Conservation (phyloP, 2,888 invertebrate species). For the Cantharis rufa region DNA sequence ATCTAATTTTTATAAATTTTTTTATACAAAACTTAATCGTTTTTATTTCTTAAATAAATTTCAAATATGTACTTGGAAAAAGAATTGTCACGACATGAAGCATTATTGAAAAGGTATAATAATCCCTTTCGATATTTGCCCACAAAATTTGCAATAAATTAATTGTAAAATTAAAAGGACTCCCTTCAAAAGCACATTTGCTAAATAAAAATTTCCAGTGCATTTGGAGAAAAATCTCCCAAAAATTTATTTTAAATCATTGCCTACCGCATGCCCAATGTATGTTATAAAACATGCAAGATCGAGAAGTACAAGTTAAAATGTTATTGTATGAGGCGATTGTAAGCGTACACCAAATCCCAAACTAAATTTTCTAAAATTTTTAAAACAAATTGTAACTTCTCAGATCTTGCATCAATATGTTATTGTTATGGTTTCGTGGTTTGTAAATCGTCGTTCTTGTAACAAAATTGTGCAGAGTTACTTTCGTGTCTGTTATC, state of each 20-base stretch:
- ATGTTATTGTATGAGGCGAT: conserved; percentile 13
- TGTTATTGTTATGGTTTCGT: conserved; percentile 48
- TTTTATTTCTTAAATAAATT: background rate
- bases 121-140: background rate
- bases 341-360: conserved; percentile 39
- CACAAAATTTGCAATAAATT: background rate
- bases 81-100: background rate
- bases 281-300: background rate
- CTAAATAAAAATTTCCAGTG: background rate
- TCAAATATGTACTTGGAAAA: background rate
- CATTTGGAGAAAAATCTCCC: background rate
- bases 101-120: background rate
- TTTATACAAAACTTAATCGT: background rate
- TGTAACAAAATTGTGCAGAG: conserved; percentile 30
- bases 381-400: conserved; percentile 28
- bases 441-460: conserved; percentile 34
- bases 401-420: conserved; percentile 39
- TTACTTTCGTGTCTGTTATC: conserved; percentile 44
- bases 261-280: background rate
- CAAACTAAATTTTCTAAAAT: conserved; percentile 41
- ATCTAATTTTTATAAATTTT: background rate
- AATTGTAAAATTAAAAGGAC: background rate
- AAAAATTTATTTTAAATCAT: background rate
- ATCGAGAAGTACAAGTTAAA: background rate
- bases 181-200: background rate